A percentile compares a stretch with the other conserved stretches of the same genome.
These are phyloP conservation scores for Leguminivora glycinivorella DNA, from an alignment of 1,140 invertebrate species.

Conservation along the genomic window DNA sequence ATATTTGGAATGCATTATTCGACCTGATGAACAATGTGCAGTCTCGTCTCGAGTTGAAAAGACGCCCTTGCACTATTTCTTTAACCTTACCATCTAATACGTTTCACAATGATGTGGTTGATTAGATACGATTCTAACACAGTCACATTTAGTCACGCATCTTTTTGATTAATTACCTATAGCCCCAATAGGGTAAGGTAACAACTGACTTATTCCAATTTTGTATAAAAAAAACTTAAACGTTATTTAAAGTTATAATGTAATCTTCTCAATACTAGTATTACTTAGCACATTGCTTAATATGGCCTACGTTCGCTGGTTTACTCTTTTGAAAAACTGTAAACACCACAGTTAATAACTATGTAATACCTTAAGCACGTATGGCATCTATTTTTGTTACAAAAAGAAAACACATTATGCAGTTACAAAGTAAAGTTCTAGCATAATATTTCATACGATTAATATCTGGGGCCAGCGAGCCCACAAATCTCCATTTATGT, in stretches of 20 bases:
- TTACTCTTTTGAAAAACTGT: too few relatives aligned
- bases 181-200: too few relatives aligned
- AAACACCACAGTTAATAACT: too few relatives aligned
- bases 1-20: too few relatives aligned
- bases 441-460: conserved; percentile 34
- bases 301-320: too few relatives aligned
- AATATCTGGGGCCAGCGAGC: conserved; percentile 34
- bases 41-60: not conserved
- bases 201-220: too few relatives aligned
- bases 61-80: conserved; percentile 44
- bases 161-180: conserved; percentile 28
- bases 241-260: not conserved
- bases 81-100: conserved; percentile 31
- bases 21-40: not conserved
- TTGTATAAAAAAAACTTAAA: not conserved
- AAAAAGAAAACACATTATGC: not conserved
- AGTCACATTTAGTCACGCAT: conserved; percentile 38
- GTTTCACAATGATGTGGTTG: conserved; percentile 41
- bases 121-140: conserved; percentile 45
- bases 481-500: conserved; percentile 54
- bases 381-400: not conserved
- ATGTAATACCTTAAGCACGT: too few relatives aligned
- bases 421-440: conserved; percentile 30
- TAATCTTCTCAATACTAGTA: not conserved
- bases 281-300: too few relatives aligned